phyloP scores from a whole-genome alignment of 2,888 invertebrate genomes.

The Acleris laterana region DNA sequence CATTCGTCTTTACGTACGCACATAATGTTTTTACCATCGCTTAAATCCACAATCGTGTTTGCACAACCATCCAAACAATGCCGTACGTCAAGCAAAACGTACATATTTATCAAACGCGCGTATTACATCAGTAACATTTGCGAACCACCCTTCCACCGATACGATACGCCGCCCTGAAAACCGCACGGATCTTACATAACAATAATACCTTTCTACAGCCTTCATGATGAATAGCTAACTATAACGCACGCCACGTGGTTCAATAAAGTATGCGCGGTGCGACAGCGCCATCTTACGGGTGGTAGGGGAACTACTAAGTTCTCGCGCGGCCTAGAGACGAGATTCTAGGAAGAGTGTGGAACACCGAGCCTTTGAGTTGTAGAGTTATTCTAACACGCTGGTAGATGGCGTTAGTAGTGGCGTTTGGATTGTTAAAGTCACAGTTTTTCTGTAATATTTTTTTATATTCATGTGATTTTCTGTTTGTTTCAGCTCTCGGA shows the following conservation, averaged over 20 bases:
- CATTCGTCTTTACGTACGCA: too few relatives aligned
- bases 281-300: constrained; percentile 73
- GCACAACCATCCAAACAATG: constrained; percentile 36
- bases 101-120: constrained; percentile 56
- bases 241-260: constrained; percentile 70
- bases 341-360: constrained; percentile 43
- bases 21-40: neutral
- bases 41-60: constrained; percentile 15
- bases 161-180: constrained; percentile 68
- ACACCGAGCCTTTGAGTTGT: constrained; percentile 28
- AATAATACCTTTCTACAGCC: constrained; percentile 76
- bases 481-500: constrained; percentile 93
- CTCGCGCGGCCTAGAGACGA: constrained; percentile 25
- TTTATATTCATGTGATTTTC: constrained; percentile 38
- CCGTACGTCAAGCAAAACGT: constrained; percentile 35
- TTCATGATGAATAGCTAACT: constrained; percentile 62
- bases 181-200: constrained; percentile 82
- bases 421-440: constrained; percentile 30
- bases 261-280: constrained; percentile 64
- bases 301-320: constrained; percentile 53
- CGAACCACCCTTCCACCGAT: constrained; percentile 72
- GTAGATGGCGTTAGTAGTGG: constrained; percentile 64
- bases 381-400: constrained; percentile 12
- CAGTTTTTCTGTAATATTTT: constrained; percentile 2
- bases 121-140: constrained; percentile 69